Evolutionary conservation across 2,113 vertebrate species (phyloP).

Genomic region (Callocephalon fimbriatum): DNA sequence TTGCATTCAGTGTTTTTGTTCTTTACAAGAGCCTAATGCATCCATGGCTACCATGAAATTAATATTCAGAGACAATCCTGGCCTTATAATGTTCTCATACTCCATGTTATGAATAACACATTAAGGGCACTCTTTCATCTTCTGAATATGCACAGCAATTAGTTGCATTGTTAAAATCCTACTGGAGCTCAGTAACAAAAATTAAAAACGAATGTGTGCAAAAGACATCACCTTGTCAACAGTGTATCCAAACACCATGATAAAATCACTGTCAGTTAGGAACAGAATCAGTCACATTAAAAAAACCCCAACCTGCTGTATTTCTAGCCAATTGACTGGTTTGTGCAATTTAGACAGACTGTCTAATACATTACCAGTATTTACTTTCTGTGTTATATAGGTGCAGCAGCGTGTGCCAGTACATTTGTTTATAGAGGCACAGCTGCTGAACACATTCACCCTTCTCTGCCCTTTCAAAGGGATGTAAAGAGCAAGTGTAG

Average conservation of each 20-base stretch:
- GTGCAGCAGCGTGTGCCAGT: background rate
- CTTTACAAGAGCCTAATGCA: background rate
- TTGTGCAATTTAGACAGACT: background rate
- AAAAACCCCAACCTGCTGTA: background rate
- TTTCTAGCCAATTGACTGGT: background rate
- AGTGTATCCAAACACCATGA: background rate
- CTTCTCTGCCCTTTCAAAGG: background rate
- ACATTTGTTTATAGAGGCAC: background rate
- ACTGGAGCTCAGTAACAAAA: background rate
- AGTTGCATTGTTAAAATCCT: conserved; percentile 34
- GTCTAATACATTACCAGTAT: background rate
- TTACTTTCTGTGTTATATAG: background rate
- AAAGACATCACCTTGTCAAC: conserved; percentile 4
- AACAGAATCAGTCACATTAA: background rate
- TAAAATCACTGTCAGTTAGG: background rate
- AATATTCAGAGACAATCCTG: conserved; percentile 60
- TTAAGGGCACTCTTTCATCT: conserved; percentile 45
- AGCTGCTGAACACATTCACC: background rate
- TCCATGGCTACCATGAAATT: conserved; percentile 43
- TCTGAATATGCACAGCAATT: conserved; percentile 41
- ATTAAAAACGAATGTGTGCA: background rate
- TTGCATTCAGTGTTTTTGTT: background rate
- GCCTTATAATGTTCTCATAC: conserved; percentile 27
- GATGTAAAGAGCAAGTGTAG: background rate
- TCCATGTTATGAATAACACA: conserved; percentile 67